phyloP scores from a whole-genome alignment of 1,140 invertebrate genomes.

The Atta texana region DNA sequence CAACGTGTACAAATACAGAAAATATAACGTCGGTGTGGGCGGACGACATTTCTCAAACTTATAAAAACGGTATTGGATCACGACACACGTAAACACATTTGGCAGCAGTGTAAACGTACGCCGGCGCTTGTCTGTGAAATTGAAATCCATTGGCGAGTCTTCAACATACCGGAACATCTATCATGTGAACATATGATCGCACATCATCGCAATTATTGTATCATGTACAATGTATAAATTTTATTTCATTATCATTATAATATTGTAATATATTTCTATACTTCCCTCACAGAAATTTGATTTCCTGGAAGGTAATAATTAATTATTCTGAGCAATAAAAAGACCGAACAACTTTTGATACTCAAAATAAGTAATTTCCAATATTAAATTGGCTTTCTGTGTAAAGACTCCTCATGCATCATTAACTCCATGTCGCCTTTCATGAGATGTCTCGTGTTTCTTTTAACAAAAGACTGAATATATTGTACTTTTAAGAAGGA shows the following conservation, averaged over 20 bases:
- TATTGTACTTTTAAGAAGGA: background rate
- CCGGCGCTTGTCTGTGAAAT: background rate
- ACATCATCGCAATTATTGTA: slow-evolving; percentile 3
- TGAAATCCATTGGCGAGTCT: background rate
- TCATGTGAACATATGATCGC: background rate
- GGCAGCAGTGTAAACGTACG: background rate
- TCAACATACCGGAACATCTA: slow-evolving; percentile 1
- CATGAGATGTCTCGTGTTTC: background rate
- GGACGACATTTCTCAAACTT: slow-evolving; percentile 43
- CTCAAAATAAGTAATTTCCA: too few relatives aligned
- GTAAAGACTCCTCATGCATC: background rate
- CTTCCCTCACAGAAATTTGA: too few relatives aligned
- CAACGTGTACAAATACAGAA: slow-evolving; percentile 43
- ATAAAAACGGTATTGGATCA: slow-evolving; percentile 38
- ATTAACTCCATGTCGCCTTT: background rate
- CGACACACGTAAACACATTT: slow-evolving; percentile 12
- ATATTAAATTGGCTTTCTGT: background rate
- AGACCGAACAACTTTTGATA: too few relatives aligned
- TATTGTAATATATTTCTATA: background rate
- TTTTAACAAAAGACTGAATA: background rate
- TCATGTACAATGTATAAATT: background rate
- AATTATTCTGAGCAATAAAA: too few relatives aligned
- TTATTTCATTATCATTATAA: slow-evolving; percentile 34
- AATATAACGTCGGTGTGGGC: slow-evolving; percentile 25
- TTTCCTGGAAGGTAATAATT: too few relatives aligned